Evolutionary conservation across 2,113 vertebrate species (phyloP).

Genomic region (Epinephelus lanceolatus): DNA sequence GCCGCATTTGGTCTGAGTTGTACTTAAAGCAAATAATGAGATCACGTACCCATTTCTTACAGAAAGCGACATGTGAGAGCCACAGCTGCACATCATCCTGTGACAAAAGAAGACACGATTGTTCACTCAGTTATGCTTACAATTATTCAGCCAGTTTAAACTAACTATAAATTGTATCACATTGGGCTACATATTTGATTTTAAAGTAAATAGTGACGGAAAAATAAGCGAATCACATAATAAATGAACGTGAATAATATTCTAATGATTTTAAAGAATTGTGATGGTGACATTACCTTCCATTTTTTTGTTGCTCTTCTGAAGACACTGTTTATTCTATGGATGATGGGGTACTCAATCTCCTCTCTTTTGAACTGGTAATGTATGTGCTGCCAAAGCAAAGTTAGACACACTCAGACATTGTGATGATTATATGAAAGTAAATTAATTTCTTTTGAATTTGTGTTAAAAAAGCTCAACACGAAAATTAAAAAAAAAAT

Average conservation of each 20-base stretch:
- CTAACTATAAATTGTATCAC: not conserved
- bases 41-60: slow-evolving; percentile 95
- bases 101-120: slow-evolving; percentile 14
- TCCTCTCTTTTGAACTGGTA: slow-evolving; percentile 95
- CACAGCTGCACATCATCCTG: slow-evolving; percentile 96
- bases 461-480: not conserved
- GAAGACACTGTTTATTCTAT: slow-evolving; percentile 90
- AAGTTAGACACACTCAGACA: not conserved
- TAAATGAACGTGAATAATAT: no score
- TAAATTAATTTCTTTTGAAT: not conserved
- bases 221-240: not conserved
- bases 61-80: slow-evolving; percentile 95
- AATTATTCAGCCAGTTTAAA: not conserved
- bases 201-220: not conserved
- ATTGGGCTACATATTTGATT: not conserved
- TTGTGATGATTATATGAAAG: not conserved
- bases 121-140: not conserved
- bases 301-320: slow-evolving; percentile 92
- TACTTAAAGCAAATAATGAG: not conserved
- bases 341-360: slow-evolving; percentile 92
- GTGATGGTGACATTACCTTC: slow-evolving; percentile 85
- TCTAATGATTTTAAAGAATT: no score
- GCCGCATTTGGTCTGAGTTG: not conserved
- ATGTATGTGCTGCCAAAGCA: slow-evolving; percentile 86
- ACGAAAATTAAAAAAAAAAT: not conserved